Base-by-base conservation (phyloP, 2,113 vertebrate species). In the Aptenodytes patagonicus region DNA sequence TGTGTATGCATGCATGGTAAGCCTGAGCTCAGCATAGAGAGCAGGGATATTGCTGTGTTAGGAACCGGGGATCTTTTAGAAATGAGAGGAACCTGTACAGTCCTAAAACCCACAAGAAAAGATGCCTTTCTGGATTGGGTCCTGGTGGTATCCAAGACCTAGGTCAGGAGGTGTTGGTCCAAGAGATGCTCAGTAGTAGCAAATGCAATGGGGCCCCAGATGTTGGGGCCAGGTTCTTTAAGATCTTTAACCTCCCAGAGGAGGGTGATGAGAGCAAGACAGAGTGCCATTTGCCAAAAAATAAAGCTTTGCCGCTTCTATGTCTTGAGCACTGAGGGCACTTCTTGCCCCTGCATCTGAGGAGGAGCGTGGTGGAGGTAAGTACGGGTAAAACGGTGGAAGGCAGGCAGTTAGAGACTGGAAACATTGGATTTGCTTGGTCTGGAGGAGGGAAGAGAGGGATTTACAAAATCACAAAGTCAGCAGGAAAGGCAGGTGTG, bases 1-100 rank as follows among this genome's bases (percentile, higher is more conserved):
- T 47, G 9, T 9, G 11, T 51, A 11, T 0, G 0, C 4, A 3
- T 10, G 28, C 24, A 52, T 46, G 42, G n/a, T 32, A 47, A 82
- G 54, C 11, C 40, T 47, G 10, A 76, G n/a, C 14, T 71, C 26
- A 20, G 28, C 4, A 1, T 10, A 64, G 42, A 57, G 19, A 64
- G 32, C 29, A 19, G 22, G 16, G 49, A 38, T 34, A 11, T 49
- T 47, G 46, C 62, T 38, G 6, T 55, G 40, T 24, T 62, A 62
- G 69, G n/a, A 68, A 28, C 29, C 0, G 2, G 47, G 21, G 7
- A 46, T 25, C 42, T 82, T 75, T 44, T 36, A 57, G 70, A 62
- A 69, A 38, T 16, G 4, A 51, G 19, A 71, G 13, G 44, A 77
- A 65, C 29, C 20, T 31, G 9, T 46, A 21, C 24, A 40, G 58